phyloP scores from a whole-genome alignment of 2,797 vertebrate species.

The Siniperca undulata region DNA sequence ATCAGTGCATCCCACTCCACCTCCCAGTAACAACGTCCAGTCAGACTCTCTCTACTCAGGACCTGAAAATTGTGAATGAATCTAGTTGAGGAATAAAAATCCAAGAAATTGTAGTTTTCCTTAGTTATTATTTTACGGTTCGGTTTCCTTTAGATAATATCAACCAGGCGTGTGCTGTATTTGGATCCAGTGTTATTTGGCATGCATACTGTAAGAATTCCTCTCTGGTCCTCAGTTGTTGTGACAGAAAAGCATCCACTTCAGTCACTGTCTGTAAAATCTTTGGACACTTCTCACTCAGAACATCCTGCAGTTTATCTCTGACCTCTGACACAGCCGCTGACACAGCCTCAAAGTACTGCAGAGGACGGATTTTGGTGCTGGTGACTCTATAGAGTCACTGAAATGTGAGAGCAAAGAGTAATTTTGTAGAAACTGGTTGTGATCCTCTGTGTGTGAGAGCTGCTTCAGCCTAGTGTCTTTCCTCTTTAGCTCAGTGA shows the following conservation, averaged over 20 bases:
- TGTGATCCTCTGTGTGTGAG: neutral
- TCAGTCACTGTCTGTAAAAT: neutral
- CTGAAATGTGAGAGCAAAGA: neutral
- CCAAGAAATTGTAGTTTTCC: rapidly evolving
- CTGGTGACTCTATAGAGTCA: neutral
- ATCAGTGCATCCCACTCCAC: neutral
- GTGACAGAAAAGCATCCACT: constrained; percentile 10
- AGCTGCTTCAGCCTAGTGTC: neutral
- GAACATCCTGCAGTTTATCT: neutral
- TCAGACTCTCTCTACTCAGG: constrained; percentile 26
- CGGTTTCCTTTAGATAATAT: neutral
- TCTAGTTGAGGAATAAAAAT: neutral
- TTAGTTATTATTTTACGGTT: neutral
- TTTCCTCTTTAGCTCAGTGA: constrained; percentile 11
- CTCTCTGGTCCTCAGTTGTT: constrained; percentile 19
- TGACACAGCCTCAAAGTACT: constrained; percentile 5
- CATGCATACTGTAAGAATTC: constrained; percentile 22
- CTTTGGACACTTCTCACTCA: neutral
- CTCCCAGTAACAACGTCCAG: constrained; percentile 24
- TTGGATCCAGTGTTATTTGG: constrained; percentile 11
- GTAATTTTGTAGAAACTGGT: neutral
- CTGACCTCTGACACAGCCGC: neutral
- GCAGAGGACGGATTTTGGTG: neutral
- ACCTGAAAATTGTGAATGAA: neutral
- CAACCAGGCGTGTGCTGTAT: neutral